Evolutionary conservation across 1,140 invertebrate genomes (phyloP), one percentile per base, ranked within the genome.

Genomic region (Bombus superbus): DNA sequence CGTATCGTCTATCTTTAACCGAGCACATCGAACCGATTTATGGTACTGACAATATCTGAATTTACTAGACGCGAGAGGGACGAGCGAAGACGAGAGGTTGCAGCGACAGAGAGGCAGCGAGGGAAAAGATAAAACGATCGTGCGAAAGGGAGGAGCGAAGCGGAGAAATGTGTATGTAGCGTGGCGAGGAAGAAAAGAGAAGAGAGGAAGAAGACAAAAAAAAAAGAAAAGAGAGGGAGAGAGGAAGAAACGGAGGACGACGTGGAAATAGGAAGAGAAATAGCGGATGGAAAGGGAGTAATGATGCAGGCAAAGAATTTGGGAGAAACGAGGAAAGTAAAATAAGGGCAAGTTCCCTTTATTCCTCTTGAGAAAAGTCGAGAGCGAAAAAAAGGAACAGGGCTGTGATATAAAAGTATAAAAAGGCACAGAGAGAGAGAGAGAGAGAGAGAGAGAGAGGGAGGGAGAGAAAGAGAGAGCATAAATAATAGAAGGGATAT

Each of bases 1-100:
- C 88, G 80, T 86, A 89, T 93, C 92, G 90, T 93, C 91, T 91
- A 93, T 93, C 90, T 88, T 90, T 78, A 83, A 82, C 74, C 78
- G 88, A 62, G 88, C 89, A 81, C 87, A 80, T 79, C 76, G 83
- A 88, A 90, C 90, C 86, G 89, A 92, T 90, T 93, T 92, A 87
- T 86, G 80, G 35, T 35, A 69, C 59, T 38, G 83, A 88, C 83
- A 72, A 86, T 76, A 81, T 77, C 32, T 42, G 71, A 85, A 85
- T 85, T 81, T 81, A 81, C 71, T 42, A 11, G 59, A 35, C 53
- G 35, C 22, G 32, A 38, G 28, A 5, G 18, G 22, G 28, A 57
- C 5, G 28, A 18, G 13, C 15, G 59, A 28, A 28, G 42, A 32
- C 32, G 32, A 32, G 32, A 32, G 32, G 6, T 11, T 38, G 47